These are phyloP conservation scores for Psilopsiagon aurifrons DNA, from an alignment of 2,113 vertebrate species.

Conservation along the genomic window DNA sequence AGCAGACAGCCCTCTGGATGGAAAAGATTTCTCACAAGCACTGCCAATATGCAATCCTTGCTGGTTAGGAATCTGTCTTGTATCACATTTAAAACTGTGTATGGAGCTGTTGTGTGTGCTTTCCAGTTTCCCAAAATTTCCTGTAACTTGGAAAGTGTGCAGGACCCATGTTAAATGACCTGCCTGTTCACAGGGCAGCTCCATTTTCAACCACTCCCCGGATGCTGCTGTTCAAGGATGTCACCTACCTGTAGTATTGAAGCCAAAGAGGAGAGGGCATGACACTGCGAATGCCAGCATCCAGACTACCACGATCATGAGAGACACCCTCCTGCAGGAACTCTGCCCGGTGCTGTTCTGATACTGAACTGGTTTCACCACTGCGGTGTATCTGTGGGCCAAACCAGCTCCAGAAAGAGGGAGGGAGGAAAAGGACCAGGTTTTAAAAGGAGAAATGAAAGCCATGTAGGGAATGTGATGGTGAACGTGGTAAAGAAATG, in stretches of 20 bases:
- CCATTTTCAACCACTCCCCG: background rate
- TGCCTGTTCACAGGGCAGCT: background rate
- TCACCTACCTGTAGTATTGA: conserved; percentile 92
- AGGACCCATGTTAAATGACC: background rate
- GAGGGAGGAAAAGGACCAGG: background rate
- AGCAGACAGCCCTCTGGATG: background rate
- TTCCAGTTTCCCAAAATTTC: background rate
- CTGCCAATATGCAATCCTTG: background rate
- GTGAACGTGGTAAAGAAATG: background rate
- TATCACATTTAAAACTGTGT: background rate
- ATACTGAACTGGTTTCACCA: conserved; percentile 93
- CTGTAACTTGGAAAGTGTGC: background rate
- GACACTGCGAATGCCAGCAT: conserved; percentile 90
- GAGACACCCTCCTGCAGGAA: conserved; percentile 88
- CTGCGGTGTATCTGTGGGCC: conserved; percentile 87
- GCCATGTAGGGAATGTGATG: background rate
- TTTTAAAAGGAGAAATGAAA: conserved; percentile 1
- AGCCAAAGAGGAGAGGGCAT: conserved; percentile 91
- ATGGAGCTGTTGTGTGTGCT: background rate
- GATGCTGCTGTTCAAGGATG: rapidly evolving
- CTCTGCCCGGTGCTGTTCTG: conserved; percentile 89
- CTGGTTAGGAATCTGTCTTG: background rate
- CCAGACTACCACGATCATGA: conserved; percentile 91
- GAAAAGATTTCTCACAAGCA: background rate
- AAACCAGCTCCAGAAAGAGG: conserved; percentile 12